Evolutionary conservation across 2,113 vertebrate species (phyloP).

Genomic region (Nesogale talazaci): DNA sequence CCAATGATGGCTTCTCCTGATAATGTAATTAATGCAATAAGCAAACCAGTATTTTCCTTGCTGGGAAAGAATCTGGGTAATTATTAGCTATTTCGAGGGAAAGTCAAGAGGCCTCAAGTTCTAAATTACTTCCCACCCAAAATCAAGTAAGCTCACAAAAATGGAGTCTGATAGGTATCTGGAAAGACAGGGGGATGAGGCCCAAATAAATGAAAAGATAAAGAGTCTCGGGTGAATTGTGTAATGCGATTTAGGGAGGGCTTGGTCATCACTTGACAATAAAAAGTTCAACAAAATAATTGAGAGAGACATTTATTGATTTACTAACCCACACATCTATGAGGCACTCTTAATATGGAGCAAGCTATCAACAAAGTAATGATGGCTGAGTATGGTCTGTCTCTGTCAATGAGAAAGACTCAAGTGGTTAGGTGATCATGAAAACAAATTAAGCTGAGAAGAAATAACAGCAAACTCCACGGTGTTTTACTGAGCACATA

Average conservation of each 20-base stretch:
- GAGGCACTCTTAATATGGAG: no score
- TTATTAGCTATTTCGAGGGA: not conserved
- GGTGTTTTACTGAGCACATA: no score
- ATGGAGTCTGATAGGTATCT: conserved; percentile 18
- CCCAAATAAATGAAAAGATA: conserved; percentile 32
- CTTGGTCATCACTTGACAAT: not conserved
- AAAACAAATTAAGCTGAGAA: no score
- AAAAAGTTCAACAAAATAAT: not conserved
- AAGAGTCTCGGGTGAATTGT: conserved; percentile 41
- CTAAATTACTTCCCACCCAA: conserved; percentile 4
- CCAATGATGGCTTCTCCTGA: not conserved
- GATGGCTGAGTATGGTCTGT: no score
- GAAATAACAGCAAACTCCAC: no score
- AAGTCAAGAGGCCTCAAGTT: not conserved
- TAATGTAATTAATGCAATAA: conserved; percentile 7
- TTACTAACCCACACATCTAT: no score
- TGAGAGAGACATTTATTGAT: no score
- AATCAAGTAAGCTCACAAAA: conserved; percentile 12
- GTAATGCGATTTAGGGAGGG: conserved; percentile 38
- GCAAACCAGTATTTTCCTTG: not conserved
- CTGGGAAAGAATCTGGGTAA: not conserved
- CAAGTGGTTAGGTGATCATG: no score
- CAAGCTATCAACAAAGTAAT: no score
- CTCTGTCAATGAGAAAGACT: no score
- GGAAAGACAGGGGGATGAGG: conserved; percentile 47